Conservation (phyloP, 30 jellyfish, hydroid and myxozoan genomes). For the Hydractinia echinata region DNA sequence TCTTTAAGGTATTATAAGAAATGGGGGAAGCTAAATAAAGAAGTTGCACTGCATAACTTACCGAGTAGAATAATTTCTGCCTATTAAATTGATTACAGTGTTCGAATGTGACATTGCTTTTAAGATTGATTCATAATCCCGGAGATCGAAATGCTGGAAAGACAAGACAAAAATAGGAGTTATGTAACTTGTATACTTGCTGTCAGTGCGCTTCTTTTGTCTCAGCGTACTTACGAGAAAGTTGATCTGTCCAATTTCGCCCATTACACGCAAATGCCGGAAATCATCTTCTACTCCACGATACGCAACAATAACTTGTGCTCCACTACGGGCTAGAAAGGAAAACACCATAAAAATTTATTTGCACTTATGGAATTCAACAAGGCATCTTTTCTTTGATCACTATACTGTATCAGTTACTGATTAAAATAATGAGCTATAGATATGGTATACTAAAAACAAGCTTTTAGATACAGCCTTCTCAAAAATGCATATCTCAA, state of each 20-base stretch:
- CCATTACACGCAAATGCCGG: slow-evolving; percentile 80
- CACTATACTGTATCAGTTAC: too few relatives aligned
- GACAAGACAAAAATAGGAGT: background rate
- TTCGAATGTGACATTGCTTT: slow-evolving; percentile 73
- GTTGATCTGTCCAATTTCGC: slow-evolving; percentile 95
- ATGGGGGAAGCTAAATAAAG: too few relatives aligned
- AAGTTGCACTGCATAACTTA: background rate
- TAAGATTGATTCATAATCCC: slow-evolving; percentile 67
- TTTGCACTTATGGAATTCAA: too few relatives aligned
- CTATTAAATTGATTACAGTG: slow-evolving; percentile 76
- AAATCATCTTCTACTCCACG: slow-evolving; percentile 87
- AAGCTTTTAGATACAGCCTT: too few relatives aligned
- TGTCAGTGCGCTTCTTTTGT: background rate
- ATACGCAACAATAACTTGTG: slow-evolving; percentile 71
- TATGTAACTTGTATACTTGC: background rate
- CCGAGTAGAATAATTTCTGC: slow-evolving; percentile 81
- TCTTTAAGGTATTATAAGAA: too few relatives aligned
- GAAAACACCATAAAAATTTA: background rate
- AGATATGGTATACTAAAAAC: too few relatives aligned
- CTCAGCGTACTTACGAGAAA: slow-evolving; percentile 43
- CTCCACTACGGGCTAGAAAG: slow-evolving; percentile 77
- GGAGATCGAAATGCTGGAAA: slow-evolving; percentile 62
- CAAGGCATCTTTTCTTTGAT: too few relatives aligned
- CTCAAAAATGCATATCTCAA: background rate
- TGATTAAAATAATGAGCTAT: too few relatives aligned